Evolutionary conservation across 2,797 vertebrate species (phyloP).

Genomic region (Sebastes miniatus): DNA sequence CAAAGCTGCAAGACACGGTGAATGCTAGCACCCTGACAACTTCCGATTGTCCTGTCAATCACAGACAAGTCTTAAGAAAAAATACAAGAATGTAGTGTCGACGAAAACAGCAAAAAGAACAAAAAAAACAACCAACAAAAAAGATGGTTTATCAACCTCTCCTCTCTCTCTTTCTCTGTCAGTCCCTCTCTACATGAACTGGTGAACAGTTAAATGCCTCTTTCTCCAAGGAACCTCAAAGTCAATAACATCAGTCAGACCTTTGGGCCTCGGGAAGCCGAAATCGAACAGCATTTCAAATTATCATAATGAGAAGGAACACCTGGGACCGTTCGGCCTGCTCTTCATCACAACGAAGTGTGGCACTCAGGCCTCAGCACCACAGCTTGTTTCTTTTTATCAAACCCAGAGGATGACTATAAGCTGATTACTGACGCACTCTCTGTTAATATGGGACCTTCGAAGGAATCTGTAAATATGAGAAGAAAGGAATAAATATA

Average conservation of each 20-base stretch:
- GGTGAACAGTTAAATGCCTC: constrained; percentile 41
- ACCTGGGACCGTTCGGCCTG: constrained; percentile 45
- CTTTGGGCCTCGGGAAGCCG: constrained; percentile 43
- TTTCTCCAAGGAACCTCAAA: constrained; percentile 62
- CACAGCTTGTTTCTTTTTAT: constrained; percentile 30
- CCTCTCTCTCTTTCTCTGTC: neutral
- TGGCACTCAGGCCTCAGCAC: constrained; percentile 7
- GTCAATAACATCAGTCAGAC: constrained; percentile 60
- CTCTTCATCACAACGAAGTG: constrained; percentile 37
- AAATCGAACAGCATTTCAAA: constrained; percentile 65
- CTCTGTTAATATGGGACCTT: constrained; percentile 3
- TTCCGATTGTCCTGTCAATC: constrained; percentile 41
- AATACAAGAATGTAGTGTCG: neutral
- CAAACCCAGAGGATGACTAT: constrained; percentile 30
- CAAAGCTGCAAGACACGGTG: constrained; percentile 18
- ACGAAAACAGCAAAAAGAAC: neutral
- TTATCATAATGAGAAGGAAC: constrained; percentile 64
- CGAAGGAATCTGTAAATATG: neutral
- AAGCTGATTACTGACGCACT: constrained; percentile 7
- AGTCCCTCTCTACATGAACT: constrained; percentile 26
- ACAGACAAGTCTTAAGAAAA: neutral
- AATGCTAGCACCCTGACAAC: neutral
- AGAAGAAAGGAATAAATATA: neutral
- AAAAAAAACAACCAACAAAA: neutral
- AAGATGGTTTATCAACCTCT: neutral